A percentile compares a stretch with the other conserved stretches of the same genome.
Evolutionary conservation across 2,797 vertebrate genomes (phyloP).

Genomic region (Glyptemys insculpta): DNA sequence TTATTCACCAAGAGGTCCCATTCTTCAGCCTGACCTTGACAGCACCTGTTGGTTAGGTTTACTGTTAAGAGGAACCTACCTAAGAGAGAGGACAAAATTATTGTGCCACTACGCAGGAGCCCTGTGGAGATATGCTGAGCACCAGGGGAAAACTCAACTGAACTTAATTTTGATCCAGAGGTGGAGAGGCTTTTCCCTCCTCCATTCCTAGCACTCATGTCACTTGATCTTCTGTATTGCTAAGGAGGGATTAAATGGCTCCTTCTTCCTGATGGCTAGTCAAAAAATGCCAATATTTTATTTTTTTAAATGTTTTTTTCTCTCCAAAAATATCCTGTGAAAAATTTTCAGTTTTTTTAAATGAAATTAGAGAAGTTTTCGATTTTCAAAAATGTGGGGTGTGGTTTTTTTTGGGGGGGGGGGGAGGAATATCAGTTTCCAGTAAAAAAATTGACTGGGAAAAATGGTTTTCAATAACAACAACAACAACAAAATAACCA

Average conservation of each 20-base stretch:
- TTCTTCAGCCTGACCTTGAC: not conserved
- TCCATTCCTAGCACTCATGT: not conserved
- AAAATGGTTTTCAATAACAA: too few species aligned
- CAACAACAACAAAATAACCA: too few species aligned
- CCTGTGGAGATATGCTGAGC: not conserved
- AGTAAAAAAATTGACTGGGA: too few species aligned
- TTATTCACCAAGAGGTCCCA: not conserved
- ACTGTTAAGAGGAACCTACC: not conserved
- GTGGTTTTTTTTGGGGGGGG: rapidly evolving
- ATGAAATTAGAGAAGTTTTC: not conserved
- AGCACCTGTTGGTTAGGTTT: not conserved
- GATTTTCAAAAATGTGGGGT: not conserved
- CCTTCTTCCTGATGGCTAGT: not conserved
- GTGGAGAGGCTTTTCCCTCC: not conserved
- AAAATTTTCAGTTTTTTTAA: not conserved
- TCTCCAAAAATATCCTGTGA: not conserved
- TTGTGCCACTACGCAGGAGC: not conserved
- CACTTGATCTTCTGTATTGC: not conserved
- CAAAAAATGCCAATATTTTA: not conserved
- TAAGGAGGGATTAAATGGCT: rapidly evolving
- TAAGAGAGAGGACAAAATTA: not conserved
- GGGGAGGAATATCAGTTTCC: rapidly evolving
- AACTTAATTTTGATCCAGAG: rapidly evolving
- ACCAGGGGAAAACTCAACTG: rapidly evolving
- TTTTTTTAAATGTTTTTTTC: not conserved